phyloP scores from a whole-genome alignment of 2,113 vertebrate species.

The Talpa occidentalis region DNA sequence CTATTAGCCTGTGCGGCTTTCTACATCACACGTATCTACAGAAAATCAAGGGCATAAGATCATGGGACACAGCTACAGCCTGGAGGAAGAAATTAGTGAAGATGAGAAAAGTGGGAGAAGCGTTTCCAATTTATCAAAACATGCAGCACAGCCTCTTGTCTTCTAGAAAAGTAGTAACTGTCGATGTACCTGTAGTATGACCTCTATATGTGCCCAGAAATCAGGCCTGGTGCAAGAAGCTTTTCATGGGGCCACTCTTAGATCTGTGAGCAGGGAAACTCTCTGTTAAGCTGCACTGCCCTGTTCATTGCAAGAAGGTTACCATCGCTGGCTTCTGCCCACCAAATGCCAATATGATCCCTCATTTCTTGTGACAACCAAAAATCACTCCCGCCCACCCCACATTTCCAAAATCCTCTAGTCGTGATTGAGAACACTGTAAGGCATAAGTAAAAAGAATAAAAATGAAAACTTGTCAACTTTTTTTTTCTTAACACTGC shows the following conservation, averaged over 20 bases:
- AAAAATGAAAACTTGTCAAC: constrained; percentile 43
- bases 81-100: neutral
- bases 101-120: neutral
- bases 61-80: neutral
- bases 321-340: neutral
- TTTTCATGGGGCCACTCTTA: neutral
- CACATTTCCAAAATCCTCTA: neutral
- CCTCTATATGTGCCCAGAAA: neutral
- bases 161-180: neutral
- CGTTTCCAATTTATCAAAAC: neutral
- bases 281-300: neutral
- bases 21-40: neutral
- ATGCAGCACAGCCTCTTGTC: neutral
- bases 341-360: neutral
- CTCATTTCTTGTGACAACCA: neutral
- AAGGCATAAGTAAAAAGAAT: neutral
- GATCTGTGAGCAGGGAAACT: neutral
- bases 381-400: neutral
- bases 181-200: neutral
- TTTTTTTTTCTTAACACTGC: neutral
- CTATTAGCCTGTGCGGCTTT: neutral
- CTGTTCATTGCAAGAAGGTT: neutral
- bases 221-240: neutral
- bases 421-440: neutral
- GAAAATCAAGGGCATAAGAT: neutral